phyloP scores from a whole-genome alignment of 2,797 vertebrate species.

The Sebastes hopkinsi region DNA sequence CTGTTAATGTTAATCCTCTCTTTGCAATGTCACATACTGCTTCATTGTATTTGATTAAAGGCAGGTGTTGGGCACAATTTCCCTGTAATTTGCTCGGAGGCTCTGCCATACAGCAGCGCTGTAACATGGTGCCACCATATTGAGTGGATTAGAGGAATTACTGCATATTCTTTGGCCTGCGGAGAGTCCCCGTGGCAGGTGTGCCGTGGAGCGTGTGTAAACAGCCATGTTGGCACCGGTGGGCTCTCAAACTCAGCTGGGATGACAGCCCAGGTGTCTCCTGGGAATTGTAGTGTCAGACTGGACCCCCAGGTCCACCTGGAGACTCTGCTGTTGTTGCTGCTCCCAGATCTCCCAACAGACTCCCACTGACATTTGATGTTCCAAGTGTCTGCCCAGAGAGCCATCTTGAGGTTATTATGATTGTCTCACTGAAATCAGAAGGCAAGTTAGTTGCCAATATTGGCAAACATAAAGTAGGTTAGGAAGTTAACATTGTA shows the following conservation, averaged over 20 bases:
- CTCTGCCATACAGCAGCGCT: constrained; percentile 58
- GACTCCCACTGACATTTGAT: constrained; percentile 69
- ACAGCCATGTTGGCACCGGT: constrained; percentile 78
- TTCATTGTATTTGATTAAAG: constrained; percentile 70
- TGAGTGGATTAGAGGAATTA: constrained; percentile 83
- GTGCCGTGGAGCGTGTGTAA: constrained; percentile 76
- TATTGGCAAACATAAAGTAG: constrained; percentile 16
- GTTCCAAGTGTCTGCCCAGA: constrained; percentile 49
- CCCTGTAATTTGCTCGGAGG: constrained; percentile 67
- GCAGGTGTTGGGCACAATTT: constrained; percentile 76
- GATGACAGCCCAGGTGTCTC: constrained; percentile 78
- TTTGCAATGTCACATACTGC: constrained; percentile 33
- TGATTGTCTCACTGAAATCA: constrained; percentile 47
- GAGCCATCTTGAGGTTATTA: constrained; percentile 41
- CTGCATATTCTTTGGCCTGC: constrained; percentile 68
- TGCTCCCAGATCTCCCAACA: constrained; percentile 42
- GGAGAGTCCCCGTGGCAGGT: constrained; percentile 80
- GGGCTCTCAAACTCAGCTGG: constrained; percentile 67
- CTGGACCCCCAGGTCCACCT: constrained; percentile 70
- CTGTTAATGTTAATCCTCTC: constrained; percentile 43
- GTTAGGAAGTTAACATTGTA: constrained; percentile 12
- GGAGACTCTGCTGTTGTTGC: constrained; percentile 66
- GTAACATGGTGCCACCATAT: constrained; percentile 76
- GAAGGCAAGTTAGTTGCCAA: constrained; percentile 31
- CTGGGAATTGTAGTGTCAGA: constrained; percentile 76